Evolutionary conservation across 2,113 vertebrate species (phyloP), one percentile per base, ranked within the genome.

Genomic region (Sclerurus mexicanus): DNA sequence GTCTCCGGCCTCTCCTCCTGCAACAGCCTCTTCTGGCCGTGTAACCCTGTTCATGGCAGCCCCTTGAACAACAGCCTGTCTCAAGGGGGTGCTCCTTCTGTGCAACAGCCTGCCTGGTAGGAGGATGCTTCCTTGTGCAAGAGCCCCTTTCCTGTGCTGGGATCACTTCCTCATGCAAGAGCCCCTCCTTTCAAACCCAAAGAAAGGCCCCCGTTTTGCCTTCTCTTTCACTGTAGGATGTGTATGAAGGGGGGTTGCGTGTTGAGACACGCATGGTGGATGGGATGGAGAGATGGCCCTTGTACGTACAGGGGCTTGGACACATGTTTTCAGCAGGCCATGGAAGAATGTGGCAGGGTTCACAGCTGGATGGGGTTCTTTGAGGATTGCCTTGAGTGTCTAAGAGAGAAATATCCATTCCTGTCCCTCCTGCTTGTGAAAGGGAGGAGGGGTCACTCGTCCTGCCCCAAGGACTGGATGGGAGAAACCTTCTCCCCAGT

Each of bases 1-100:
- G 96, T 95, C 94, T 97, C 95, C 40, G 67, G 93, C 95, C 96
- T 97, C 93, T 92, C 95, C 95, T 97, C 95, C 94, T 95, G 94
- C 96, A 96, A 74, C 97, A 91, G 58, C 87, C 95, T 95, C 87
- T 95, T 86, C 91, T 95, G 93, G 95, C 96, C 82, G 69, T 94
- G 94, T 97, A 95, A 97, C 94, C 97, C 91, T 95, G 96, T 94
- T 89, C 90, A 91, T 76, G 92, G 96, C 93, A 96, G 87, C 93
- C 97, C 94, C 91, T 96, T 94, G 89, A 95, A 92, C 84, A 85
- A 93, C 80, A 93, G 93, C 96, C 79, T 96, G 67, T 81, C 85
- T 93, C 93, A 97, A 95, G 95, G 94, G 94, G 94, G 64, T 94
- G 92, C 88, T 96, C 87, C 93, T 96, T 94, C 95, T 92, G 95